These are phyloP conservation scores for Ispidina lecontei DNA, from an alignment of 2,797 vertebrate genomes.

Conservation along the genomic window DNA sequence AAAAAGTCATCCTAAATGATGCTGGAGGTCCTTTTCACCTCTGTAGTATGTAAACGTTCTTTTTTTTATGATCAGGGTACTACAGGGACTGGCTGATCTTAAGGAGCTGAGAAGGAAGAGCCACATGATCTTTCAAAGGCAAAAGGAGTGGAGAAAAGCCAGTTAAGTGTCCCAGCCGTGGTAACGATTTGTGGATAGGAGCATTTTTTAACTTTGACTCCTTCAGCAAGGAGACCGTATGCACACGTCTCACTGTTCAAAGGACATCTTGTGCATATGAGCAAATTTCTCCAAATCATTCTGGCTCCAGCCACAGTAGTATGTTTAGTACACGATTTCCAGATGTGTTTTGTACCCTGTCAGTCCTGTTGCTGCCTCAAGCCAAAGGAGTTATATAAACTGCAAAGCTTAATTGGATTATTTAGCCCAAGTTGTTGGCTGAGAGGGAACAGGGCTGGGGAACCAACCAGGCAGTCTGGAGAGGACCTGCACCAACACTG, in stretches of 20 bases:
- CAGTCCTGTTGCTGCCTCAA: neutral
- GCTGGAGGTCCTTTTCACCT: neutral
- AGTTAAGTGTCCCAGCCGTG: neutral
- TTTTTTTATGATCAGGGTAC: neutral
- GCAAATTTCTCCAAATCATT: neutral
- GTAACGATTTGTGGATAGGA: neutral
- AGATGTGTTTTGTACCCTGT: constrained; percentile 29
- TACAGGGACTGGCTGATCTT: neutral
- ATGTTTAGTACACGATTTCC: constrained; percentile 21
- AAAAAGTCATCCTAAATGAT: neutral
- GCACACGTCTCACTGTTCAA: neutral
- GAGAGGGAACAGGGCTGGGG: neutral
- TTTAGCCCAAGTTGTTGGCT: constrained; percentile 25
- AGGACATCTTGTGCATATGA: constrained; percentile 38
- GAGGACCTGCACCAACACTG: neutral
- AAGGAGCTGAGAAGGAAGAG: neutral
- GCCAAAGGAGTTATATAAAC: constrained; percentile 55
- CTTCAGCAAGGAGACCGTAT: neutral
- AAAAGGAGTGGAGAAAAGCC: neutral
- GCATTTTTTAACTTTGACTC: neutral
- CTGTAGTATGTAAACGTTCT: neutral
- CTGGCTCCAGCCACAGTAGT: neutral
- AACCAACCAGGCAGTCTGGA: neutral
- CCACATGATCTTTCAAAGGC: neutral
- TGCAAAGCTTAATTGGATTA: constrained; percentile 62